Conservation (phyloP, 2,797 vertebrate species). For the Craterocephalus amniculus region DNA sequence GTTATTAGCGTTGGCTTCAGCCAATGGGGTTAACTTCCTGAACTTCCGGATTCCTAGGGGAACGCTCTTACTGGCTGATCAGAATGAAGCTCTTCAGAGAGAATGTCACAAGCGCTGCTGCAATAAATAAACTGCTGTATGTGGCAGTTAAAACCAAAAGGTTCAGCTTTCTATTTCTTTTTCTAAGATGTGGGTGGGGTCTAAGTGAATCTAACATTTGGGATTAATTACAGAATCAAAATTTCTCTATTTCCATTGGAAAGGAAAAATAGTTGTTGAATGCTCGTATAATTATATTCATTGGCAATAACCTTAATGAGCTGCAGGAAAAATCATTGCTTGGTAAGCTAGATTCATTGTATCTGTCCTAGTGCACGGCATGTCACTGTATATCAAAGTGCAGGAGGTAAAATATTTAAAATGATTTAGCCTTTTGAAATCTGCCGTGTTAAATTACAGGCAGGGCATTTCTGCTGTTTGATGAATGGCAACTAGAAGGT, state of each 20-base stretch:
- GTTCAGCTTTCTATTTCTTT: conserved; percentile 17
- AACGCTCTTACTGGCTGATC: no score
- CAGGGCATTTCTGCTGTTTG: conserved; percentile 79
- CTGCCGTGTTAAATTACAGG: conserved; percentile 81
- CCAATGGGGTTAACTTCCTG: no score
- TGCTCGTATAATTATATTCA: conserved; percentile 77
- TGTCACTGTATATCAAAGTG: conserved; percentile 83
- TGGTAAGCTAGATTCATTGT: conserved; percentile 80
- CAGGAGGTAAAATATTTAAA: conserved; percentile 77
- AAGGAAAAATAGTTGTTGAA: conserved; percentile 50
- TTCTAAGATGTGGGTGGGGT: conserved; percentile 43
- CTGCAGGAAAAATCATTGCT: conserved; percentile 75
- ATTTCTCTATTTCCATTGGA: conserved; percentile 46
- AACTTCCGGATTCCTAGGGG: no score
- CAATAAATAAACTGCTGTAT: background rate
- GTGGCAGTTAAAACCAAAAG: background rate
- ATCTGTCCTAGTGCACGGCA: conserved; percentile 64
- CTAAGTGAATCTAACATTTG: conserved; percentile 61
- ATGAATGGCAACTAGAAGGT: conserved; percentile 79
- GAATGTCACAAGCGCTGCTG: background rate
- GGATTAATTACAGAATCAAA: conserved; percentile 72
- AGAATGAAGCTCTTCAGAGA: background rate
- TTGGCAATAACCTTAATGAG: conserved; percentile 83
- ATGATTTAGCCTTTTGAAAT: conserved; percentile 85
- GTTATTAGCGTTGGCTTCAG: no score